These are phyloP conservation scores for Cynopterus sphinx DNA, from an alignment of 2,797 vertebrate species.

Conservation along the genomic window DNA sequence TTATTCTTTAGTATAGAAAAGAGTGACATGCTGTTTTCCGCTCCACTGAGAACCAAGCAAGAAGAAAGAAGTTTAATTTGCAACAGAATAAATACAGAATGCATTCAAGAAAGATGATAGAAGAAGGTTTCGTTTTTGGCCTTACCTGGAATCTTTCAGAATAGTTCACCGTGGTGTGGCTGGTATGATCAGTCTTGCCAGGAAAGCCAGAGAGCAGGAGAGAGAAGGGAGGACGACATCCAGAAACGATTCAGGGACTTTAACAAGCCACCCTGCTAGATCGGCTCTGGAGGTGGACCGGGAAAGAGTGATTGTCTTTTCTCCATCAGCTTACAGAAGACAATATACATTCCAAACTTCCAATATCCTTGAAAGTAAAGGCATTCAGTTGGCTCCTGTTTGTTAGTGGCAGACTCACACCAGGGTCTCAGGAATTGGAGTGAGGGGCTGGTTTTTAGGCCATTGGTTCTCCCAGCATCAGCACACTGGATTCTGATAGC, in stretches of 20 bases:
- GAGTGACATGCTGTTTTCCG: constrained; percentile 54
- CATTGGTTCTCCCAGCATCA: neutral
- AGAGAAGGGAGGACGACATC: neutral
- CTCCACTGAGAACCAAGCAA: constrained; percentile 41
- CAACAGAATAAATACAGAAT: constrained; percentile 26
- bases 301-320: neutral
- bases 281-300: neutral
- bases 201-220: neutral
- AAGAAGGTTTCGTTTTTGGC: neutral
- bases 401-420: neutral
- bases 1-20: constrained; percentile 42
- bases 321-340: neutral
- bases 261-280: neutral
- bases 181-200: neutral
- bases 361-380: constrained; percentile 33
- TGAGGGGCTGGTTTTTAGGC: neutral
- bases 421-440: neutral
- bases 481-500: neutral
- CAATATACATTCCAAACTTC: neutral
- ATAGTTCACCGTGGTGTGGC: neutral
- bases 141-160: constrained; percentile 16
- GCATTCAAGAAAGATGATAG: neutral
- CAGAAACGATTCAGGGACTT: constrained; percentile 4
- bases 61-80: constrained; percentile 56
- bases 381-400: neutral